A percentile compares a stretch with the other conserved stretches of the same genome.
phyloP scores from a whole-genome alignment of 35 echinoderm and acorn worm genomes.

The Amphiura filiformis region DNA sequence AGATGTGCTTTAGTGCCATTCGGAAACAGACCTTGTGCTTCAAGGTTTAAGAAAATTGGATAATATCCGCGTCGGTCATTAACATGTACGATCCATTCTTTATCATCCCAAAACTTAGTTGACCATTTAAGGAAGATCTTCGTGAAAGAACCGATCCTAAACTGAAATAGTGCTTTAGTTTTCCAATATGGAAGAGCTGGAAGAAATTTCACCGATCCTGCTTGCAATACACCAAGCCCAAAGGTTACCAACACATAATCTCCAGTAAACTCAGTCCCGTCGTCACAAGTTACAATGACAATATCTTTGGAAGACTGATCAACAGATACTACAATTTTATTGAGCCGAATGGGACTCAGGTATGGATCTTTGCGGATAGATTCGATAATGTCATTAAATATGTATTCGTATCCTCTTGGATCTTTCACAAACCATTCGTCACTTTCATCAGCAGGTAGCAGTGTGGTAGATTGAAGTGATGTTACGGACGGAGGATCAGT shows the following conservation, averaged over 20 bases:
- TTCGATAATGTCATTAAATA: neutral
- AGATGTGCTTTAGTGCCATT: slow-evolving; percentile 35
- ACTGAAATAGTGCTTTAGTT: neutral
- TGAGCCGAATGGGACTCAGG: neutral
- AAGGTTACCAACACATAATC: slow-evolving; percentile 41
- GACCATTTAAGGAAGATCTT: slow-evolving; percentile 47
- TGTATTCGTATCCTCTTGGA: neutral
- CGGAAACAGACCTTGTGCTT: slow-evolving; percentile 29
- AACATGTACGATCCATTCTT: slow-evolving; percentile 8
- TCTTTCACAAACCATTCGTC: slow-evolving; percentile 7
- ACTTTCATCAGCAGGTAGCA: no score
- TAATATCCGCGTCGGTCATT: slow-evolving; percentile 4
- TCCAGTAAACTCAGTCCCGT: slow-evolving; percentile 16
- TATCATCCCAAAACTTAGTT: slow-evolving; percentile 44
- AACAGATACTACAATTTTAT: slow-evolving; percentile 30
- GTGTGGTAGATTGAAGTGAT: no score
- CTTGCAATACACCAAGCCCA: slow-evolving; percentile 48
- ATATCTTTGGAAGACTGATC: no score
- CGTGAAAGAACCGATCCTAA: neutral
- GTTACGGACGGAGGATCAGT: neutral
- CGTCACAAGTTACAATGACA: slow-evolving; percentile 25
- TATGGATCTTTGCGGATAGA: slow-evolving; percentile 10
- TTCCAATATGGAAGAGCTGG: slow-evolving; percentile 51
- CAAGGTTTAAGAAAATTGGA: slow-evolving; percentile 41
- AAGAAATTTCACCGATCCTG: slow-evolving; percentile 20